Base-by-base conservation (phyloP, 2,888 invertebrate species). In the Periphyllus acericola region DNA sequence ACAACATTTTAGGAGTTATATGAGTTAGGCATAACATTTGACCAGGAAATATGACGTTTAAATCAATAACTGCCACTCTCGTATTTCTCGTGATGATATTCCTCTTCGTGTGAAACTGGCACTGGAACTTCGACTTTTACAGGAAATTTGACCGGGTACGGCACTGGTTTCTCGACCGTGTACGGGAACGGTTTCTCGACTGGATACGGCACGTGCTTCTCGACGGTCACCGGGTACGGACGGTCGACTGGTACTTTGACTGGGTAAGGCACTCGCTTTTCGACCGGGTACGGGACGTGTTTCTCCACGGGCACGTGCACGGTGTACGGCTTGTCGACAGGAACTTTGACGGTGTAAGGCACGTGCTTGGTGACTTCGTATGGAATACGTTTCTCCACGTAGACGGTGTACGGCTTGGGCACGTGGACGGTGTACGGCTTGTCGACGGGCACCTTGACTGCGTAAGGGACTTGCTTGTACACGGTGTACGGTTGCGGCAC, bases 381-480 rank as follows among this genome's bases (percentile, higher is more conserved):
- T 17, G 93, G 93, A 32, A 95, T 94, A 91, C 94, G 95, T 92
- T 95, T 95, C 90, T 95, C 94, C 52, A 95, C 94, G 91, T 95
- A 94, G 11, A 95, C 95, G 90, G 95, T 95, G 93, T 95, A 95
- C 9, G 95, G 95, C 91, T 94, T 95, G 91, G 95, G 94, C 3
- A 95, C 93, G 90, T 94, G 89, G 3, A 83, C 83, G 74, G 90
- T 94, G 89, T 90, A 90, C 3, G 90, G 90, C 36, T 90, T 82
- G 86, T 90, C 90, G 75, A 90, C 90, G 46, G 89, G 90, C 11
- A 90, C 95, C 91, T 95, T 95, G 6, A 95, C 95, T 3, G 95
- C 94, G 91, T 94, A 95, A 4, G 95, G 95, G 19, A 95, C 94
- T 90, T 94, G 94, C 90, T 94, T 94, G 90, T 95, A 95, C 87